These are phyloP conservation scores for Sylvia borin DNA, from an alignment of 2,797 vertebrate species.

Conservation along the genomic window DNA sequence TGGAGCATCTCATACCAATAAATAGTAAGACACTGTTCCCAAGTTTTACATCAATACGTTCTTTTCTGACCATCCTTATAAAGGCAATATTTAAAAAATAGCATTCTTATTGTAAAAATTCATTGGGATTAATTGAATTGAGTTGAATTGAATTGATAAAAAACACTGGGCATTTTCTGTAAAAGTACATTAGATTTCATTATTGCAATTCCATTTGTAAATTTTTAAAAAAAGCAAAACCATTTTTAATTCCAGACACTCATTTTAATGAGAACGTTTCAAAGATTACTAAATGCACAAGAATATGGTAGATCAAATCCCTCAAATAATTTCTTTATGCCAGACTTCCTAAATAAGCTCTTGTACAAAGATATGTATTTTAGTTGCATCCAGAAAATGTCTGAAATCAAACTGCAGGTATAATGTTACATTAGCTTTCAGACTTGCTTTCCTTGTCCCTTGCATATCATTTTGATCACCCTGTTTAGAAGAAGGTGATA, in stretches of 20 bases:
- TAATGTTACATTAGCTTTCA: conserved; percentile 12
- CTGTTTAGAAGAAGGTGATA: conserved; percentile 31
- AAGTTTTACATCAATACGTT: not conserved
- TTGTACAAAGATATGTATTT: conserved; percentile 19
- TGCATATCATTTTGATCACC: conserved; percentile 31
- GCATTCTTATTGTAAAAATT: not conserved
- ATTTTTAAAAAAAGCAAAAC: not conserved
- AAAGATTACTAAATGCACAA: not conserved
- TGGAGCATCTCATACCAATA: not conserved
- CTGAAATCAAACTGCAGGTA: conserved; percentile 26
- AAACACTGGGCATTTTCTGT: not conserved
- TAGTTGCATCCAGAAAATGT: not conserved
- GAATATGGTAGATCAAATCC: not conserved
- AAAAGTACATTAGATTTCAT: not conserved
- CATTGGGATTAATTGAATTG: not conserved
- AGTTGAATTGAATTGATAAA: not conserved
- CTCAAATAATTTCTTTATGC: not conserved
- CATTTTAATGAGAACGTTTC: not conserved
- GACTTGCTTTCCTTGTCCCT: not conserved
- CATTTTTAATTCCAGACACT: not conserved
- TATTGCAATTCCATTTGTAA: not conserved
- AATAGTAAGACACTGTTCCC: not conserved
- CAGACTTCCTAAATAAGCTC: not conserved
- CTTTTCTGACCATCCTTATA: not conserved
- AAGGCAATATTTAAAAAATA: not conserved